Conservation (phyloP, 35 echinoderm and acorn worm species). For the Heliocidaris tuberculata region DNA sequence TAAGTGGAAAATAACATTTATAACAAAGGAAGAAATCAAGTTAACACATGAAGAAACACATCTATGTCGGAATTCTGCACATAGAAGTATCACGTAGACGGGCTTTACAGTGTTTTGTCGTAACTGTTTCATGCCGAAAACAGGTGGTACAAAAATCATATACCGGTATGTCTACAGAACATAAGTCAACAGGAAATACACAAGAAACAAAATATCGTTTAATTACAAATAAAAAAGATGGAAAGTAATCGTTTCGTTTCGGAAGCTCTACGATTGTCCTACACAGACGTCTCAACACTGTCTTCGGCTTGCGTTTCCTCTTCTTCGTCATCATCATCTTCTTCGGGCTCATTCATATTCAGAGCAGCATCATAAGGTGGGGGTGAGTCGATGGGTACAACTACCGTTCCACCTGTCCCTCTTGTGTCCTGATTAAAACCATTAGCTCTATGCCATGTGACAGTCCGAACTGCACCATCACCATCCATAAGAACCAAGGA, state of each 20-base stretch:
- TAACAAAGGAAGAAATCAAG: background rate
- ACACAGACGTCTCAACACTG: slow-evolving; percentile 32
- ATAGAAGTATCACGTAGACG: background rate
- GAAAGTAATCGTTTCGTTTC: background rate
- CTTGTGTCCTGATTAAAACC: slow-evolving; percentile 6
- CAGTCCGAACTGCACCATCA: slow-evolving; percentile 53
- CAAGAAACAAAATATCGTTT: background rate
- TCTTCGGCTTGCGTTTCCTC: background rate
- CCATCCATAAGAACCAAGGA: slow-evolving; percentile 57
- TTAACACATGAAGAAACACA: background rate
- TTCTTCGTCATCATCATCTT: background rate
- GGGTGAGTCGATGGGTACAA: slow-evolving; percentile 50
- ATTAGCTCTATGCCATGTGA: slow-evolving; percentile 46
- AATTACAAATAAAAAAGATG: background rate
- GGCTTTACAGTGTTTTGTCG: background rate
- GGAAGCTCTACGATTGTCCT: slow-evolving; percentile 36
- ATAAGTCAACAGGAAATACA: background rate
- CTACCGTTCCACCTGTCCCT: background rate
- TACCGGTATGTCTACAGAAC: background rate
- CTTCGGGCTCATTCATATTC: slow-evolving; percentile 51
- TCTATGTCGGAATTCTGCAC: background rate
- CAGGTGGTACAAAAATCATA: background rate
- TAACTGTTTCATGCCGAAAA: background rate
- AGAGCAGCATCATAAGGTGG: slow-evolving; percentile 64
- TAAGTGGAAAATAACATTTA: background rate